A percentile compares a stretch with the other conserved stretches of the same genome.
phyloP scores from a whole-genome alignment of 92 coral and sea anemone species.

The Heteractis magnifica region DNA sequence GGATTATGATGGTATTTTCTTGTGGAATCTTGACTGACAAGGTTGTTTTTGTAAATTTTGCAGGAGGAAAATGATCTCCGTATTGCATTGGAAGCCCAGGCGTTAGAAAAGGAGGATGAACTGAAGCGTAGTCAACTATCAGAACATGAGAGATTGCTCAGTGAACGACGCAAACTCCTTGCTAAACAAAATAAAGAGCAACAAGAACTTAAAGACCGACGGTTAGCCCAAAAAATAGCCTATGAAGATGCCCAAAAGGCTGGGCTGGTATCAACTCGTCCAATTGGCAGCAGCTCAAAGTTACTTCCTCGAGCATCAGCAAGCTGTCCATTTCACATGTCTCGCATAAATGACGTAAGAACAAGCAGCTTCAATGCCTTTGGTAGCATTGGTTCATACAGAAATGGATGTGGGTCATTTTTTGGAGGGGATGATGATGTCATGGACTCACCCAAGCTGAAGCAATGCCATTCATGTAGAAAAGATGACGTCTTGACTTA shows the following conservation, averaged over 20 bases:
- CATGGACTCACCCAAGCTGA: conserved; percentile 58
- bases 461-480: conserved; percentile 13
- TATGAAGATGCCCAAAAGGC: conserved; percentile 80
- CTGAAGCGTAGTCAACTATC: conserved; percentile 38
- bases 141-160: conserved; percentile 68
- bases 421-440: conserved; percentile 62
- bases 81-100: conserved; percentile 67
- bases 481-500: conserved; percentile 22
- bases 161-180: conserved; percentile 72
- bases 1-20: neutral
- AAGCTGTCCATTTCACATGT: conserved; percentile 50
- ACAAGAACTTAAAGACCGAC: conserved; percentile 76
- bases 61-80: conserved; percentile 77
- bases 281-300: conserved; percentile 62
- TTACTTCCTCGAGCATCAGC: conserved; percentile 74
- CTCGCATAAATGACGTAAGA: conserved; percentile 38
- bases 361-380: conserved; percentile 43
- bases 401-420: conserved; percentile 60
- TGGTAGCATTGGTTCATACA: conserved; percentile 58
- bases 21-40: neutral
- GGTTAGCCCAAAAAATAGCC: conserved; percentile 80
- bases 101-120: conserved; percentile 56
- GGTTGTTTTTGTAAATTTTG: neutral
- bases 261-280: conserved; percentile 68
- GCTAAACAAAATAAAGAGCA: conserved; percentile 71